A percentile compares a stretch with the other conserved stretches of the same genome.
Evolutionary conservation across 2,797 vertebrate genomes (phyloP).

Genomic region (Hippocampus kuda): DNA sequence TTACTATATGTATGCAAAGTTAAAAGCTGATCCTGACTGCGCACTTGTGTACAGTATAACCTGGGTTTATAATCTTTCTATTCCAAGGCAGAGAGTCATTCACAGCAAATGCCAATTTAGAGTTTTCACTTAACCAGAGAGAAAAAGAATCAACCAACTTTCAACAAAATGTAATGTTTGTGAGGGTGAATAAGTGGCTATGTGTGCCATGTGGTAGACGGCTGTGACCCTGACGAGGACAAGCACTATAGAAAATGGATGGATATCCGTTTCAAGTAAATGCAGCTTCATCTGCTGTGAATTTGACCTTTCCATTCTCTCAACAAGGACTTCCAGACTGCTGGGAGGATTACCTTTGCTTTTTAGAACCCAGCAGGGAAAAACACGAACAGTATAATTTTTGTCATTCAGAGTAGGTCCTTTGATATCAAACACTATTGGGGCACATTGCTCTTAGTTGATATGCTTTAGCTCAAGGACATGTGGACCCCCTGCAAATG

Average conservation of each 20-base stretch:
- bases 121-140: too few relatives aligned
- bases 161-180: background rate
- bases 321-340: conserved; percentile 5
- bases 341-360: conserved; percentile 1
- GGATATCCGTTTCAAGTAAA: background rate
- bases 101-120: too few relatives aligned
- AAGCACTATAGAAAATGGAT: background rate
- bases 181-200: background rate
- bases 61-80: too few relatives aligned
- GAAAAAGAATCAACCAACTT: too few relatives aligned
- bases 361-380: conserved; percentile 9
- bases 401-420: conserved; percentile 10
- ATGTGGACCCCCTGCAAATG: conserved; percentile 9
- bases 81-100: too few relatives aligned
- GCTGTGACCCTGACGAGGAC: background rate
- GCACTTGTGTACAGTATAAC: too few relatives aligned
- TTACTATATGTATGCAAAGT: too few relatives aligned
- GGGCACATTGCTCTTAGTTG: conserved; percentile 23
- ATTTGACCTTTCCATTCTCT: conserved; percentile 8
- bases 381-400: conserved; percentile 13
- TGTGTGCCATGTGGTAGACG: background rate
- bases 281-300: background rate
- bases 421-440: conserved; percentile 11
- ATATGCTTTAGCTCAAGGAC: conserved; percentile 28
- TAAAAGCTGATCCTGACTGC: too few relatives aligned